Base-by-base conservation (phyloP, 2,113 vertebrate genomes). In the Chitala chitala region DNA sequence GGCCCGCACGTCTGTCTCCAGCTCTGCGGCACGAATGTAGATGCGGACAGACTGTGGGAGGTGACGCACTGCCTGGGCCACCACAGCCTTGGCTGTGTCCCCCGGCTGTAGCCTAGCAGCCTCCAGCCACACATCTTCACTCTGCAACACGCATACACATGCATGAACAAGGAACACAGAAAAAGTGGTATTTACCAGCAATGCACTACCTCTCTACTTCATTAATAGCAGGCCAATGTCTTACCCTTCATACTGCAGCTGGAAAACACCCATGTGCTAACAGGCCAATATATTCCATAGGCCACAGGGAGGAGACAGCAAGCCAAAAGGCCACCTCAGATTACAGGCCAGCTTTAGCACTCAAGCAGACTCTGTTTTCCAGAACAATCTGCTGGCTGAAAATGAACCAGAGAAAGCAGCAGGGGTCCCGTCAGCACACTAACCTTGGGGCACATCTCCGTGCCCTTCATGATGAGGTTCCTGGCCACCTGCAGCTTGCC, bases 371-470 rank as follows among this genome's bases (percentile, higher is more conserved):
- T 6, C 38, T 33, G 24, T 8, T 20, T 12, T 5, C 58, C 38
- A n/a, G n/a, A 59, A 33, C 15, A 13, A 8, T 33, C 29, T 17
- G 2, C 17, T 59, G 58, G 38, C 56, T 59, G 56, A n/a, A 1
- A 17, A 31, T 6, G 15, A 36, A 38, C 56, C 17, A 29, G 10
- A 31, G 55, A 13, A 9, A 7, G 13, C 7, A 22, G 63, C 0
- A 22, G 1, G n/a, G 3, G 33, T 36, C 5, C 36, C 10, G 6
- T 20, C 20, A 12, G n/a, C 17, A 1, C 5, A 20, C 88, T 86
- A 78, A 99, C 97, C 95, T 99, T 99, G 8, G 93, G 94, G 82
- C 97, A 99, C 97, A 99, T 99, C 80, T 99, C 97, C 0, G 97
- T 98, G 75, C 96, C 97, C 82, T 99, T 99, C 96, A 99, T 99